Evolutionary conservation across 2,888 invertebrate species (phyloP), one percentile per base, ranked within the genome.

Genomic region (Acrocera orbiculus): DNA sequence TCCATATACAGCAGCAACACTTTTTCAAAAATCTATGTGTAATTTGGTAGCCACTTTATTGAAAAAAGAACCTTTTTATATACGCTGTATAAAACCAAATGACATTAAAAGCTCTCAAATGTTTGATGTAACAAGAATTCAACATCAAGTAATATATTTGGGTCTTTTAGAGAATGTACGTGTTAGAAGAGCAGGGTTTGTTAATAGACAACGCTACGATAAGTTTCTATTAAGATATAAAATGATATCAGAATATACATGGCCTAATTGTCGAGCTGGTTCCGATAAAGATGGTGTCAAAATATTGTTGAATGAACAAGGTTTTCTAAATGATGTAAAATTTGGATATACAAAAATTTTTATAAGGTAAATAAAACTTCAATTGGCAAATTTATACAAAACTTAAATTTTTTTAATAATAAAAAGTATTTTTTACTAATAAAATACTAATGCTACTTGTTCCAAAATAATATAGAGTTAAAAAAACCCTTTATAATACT

Each of bases 11-110:
- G 93, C 95, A 4, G 95, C 92, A 16, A 82, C 85, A 0, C 64
- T 90, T 34, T 96, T 96, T 70, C 89, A 92, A 58, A 83, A 76
- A 54, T 95, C 93, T 2, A 96, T 96, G 86, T 63, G 80, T 16
- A 76, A 85, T 27, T 67, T 96, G 36, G 90, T 92, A 24, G 66
- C 77, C 34, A 93, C 89, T 26, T 64, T 96, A 44, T 73, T 78
- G 27, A 80, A 75, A 56, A 96, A 93, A 65, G 90, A 90, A 54
- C 93, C 93, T 0, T 90, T 87, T 65, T 96, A 96, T 64, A 86
- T 96, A 42, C 76, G 96, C 38, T 96, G 96, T 58, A 79, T 96
- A 51, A 96, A 96, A 52, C 96, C 96, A 16, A 96, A 95, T 61
- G 89, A 93, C 48, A 70, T 82, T 33, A 96, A 96, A 64, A 78